phyloP scores from a whole-genome alignment of 2,797 vertebrate genomes.

The Rhodeus uyekii region DNA sequence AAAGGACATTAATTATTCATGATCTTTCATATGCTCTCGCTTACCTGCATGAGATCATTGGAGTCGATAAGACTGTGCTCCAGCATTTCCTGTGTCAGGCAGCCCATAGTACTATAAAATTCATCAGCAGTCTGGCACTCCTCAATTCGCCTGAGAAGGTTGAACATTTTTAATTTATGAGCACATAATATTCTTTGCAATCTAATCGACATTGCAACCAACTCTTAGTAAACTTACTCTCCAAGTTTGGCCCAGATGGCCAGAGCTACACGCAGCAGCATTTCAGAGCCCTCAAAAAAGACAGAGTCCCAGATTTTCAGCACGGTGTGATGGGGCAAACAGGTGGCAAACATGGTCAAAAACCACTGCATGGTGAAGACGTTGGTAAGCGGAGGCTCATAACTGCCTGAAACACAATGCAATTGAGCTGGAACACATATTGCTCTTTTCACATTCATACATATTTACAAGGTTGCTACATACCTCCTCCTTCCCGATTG shows the following conservation, averaged over 20 bases:
- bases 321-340: conserved; percentile 92
- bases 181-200: background rate
- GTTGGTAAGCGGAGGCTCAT: conserved; percentile 96
- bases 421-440: background rate
- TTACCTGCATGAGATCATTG: conserved; percentile 95
- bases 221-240: conserved; percentile 81
- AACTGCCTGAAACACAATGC: conserved; percentile 82
- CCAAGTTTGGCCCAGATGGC: conserved; percentile 95
- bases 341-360: conserved; percentile 97
- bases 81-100: conserved; percentile 95
- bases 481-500: conserved; percentile 94
- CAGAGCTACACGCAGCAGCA: conserved; percentile 91
- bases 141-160: conserved; percentile 85
- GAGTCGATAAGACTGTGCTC: conserved; percentile 89
- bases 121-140: conserved; percentile 94
- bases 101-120: conserved; percentile 97
- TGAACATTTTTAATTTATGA: background rate
- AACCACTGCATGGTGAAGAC: conserved; percentile 99
- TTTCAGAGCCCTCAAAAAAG: conserved; percentile 98
- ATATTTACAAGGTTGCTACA: background rate
- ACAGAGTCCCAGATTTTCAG: conserved; percentile 99
- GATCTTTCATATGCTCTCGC: conserved; percentile 13
- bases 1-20: background rate
- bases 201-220: background rate
- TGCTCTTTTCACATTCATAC: background rate